Conservation (phyloP, 2,888 invertebrate genomes). For the Tiliacea aurago region DNA sequence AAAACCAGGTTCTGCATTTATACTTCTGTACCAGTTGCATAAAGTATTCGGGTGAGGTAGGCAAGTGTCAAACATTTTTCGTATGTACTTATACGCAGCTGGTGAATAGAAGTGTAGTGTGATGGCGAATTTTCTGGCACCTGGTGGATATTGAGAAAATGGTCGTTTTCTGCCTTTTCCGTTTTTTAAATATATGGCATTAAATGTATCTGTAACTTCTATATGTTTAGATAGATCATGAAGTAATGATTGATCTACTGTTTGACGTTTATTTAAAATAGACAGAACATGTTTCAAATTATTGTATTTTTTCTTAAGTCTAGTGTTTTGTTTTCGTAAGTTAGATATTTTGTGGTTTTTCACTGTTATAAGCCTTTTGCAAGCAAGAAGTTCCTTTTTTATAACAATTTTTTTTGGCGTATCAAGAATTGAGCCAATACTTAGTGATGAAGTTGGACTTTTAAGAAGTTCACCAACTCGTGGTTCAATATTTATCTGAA, state of each 20-base stretch:
- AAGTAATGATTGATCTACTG: slow-evolving; percentile 4
- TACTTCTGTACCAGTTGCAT: slow-evolving; percentile 3
- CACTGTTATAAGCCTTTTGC: too few relatives aligned
- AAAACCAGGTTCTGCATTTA: slow-evolving; percentile 7
- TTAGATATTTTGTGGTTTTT: too few relatives aligned
- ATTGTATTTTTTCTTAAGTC: too few relatives aligned
- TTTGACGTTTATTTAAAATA: too few relatives aligned
- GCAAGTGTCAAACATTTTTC: not conserved
- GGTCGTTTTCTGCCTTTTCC: not conserved
- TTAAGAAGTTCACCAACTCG: too few relatives aligned
- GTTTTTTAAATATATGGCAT: slow-evolving; percentile 6
- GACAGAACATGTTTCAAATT: too few relatives aligned
- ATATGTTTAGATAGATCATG: slow-evolving; percentile 3
- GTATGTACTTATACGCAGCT: slow-evolving; percentile 4
- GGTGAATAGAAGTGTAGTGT: slow-evolving; percentile 3
- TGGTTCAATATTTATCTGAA: too few relatives aligned
- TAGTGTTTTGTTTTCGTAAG: too few relatives aligned
- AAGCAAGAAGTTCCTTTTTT: too few relatives aligned
- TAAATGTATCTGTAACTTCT: slow-evolving; percentile 4
- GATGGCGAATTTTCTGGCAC: slow-evolving; percentile 5
- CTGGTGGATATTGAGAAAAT: slow-evolving; percentile 1
- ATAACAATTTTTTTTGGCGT: too few relatives aligned
- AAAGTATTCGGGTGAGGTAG: slow-evolving; percentile 2
- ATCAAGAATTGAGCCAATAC: too few relatives aligned
- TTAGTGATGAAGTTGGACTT: too few relatives aligned